Conservation (phyloP, 1,140 invertebrate species). For the Drosophila sulfurigaster region DNA sequence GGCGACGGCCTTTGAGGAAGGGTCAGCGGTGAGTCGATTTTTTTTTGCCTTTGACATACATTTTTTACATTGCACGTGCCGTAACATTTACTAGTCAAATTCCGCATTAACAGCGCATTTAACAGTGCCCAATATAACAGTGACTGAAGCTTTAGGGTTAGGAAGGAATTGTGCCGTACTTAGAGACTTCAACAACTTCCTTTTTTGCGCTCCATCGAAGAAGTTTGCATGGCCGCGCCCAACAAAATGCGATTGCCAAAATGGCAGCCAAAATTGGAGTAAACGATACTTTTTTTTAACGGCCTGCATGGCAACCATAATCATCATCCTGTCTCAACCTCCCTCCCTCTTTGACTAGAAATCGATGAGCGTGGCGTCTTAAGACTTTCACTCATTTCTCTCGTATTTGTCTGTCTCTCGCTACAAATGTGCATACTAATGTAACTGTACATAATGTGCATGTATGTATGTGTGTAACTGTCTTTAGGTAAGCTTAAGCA, state of each 20-base stretch:
- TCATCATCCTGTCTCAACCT: not conserved
- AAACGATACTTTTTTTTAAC: slow-evolving; percentile 4
- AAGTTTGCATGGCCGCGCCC: slow-evolving; percentile 14
- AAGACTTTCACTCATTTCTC: slow-evolving; percentile 30
- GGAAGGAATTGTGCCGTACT: not conserved
- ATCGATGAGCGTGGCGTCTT: slow-evolving; percentile 29
- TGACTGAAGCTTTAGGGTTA: not conserved
- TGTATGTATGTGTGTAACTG: not conserved
- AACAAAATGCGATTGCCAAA: slow-evolving; percentile 2
- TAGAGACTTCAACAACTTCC: not conserved
- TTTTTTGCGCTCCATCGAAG: not conserved
- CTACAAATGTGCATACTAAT: slow-evolving; percentile 1
- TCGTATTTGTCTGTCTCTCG: not conserved
- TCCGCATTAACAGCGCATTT: slow-evolving; percentile 8
- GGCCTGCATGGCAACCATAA: slow-evolving; percentile 13
- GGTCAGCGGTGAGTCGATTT: slow-evolving; percentile 68
- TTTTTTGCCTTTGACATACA: slow-evolving; percentile 50
- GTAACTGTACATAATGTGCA: not conserved
- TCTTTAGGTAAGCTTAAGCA: not conserved
- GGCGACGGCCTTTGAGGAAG: slow-evolving; percentile 79
- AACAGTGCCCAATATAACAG: slow-evolving; percentile 23
- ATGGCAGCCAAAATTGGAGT: slow-evolving; percentile 30
- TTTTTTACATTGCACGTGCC: slow-evolving; percentile 60
- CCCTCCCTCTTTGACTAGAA: slow-evolving; percentile 20
- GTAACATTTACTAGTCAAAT: slow-evolving; percentile 26